These are phyloP conservation scores for Orthonychiurus folsomi DNA, from an alignment of 2,888 invertebrate species.

Conservation along the genomic window DNA sequence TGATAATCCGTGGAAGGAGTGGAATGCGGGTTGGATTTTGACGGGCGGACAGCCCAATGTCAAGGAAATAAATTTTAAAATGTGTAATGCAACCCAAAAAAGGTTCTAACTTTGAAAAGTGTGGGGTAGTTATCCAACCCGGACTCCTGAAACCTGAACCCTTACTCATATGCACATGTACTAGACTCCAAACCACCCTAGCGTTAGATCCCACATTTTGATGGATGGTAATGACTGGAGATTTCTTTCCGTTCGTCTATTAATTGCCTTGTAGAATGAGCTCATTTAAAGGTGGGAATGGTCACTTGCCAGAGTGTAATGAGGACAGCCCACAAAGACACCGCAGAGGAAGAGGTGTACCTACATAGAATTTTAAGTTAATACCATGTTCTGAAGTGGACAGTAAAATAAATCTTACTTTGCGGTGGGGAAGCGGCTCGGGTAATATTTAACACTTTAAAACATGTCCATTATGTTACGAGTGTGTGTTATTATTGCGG, in stretches of 20 bases:
- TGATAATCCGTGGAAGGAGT: background rate
- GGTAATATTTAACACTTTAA: background rate
- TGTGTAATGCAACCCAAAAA: background rate
- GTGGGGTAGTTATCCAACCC: too few relatives aligned
- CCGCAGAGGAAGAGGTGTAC: background rate
- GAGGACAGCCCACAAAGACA: constrained; percentile 11
- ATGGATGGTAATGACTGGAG: constrained; percentile 17
- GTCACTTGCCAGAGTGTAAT: constrained; percentile 5
- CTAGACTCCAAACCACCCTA: background rate
- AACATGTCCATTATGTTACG: background rate
- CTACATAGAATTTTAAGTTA: background rate
- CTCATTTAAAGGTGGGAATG: constrained; percentile 11
- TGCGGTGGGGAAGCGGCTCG: background rate
- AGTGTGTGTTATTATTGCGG: background rate
- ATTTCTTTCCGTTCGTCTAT: constrained; percentile 15
- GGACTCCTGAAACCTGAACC: too few relatives aligned
- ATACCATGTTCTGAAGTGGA: background rate
- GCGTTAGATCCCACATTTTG: too few relatives aligned
- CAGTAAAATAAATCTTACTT: background rate
- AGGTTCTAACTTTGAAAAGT: background rate
- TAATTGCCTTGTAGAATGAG: constrained; percentile 17
- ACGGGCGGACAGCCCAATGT: background rate
- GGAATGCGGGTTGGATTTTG: background rate
- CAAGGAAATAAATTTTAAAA: constrained; percentile 6
- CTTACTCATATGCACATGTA: too few relatives aligned